Evolutionary conservation across 2,888 invertebrate species (phyloP).

Genomic region (Sturmia bella): DNA sequence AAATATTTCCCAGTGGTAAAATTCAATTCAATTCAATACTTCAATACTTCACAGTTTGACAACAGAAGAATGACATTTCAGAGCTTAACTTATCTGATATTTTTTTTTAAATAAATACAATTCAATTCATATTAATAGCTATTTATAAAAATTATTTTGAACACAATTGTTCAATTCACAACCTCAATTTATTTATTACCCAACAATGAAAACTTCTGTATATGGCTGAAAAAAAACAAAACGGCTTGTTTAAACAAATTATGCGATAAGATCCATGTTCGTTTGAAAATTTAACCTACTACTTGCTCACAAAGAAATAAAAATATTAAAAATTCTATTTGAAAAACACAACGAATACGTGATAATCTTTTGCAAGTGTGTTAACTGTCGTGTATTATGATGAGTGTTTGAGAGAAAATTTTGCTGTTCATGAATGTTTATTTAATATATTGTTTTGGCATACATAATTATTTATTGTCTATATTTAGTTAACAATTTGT

Average conservation of each 20-base stretch:
- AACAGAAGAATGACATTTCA: not conserved
- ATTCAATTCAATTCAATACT: conserved; percentile 31
- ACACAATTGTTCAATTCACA: not conserved
- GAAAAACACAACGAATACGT: conserved; percentile 54
- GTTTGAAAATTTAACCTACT: conserved; percentile 49
- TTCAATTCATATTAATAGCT: not conserved
- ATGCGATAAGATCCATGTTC: conserved; percentile 17
- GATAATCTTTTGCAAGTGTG: conserved; percentile 50
- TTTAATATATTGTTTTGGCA: conserved; percentile 37
- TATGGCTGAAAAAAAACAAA: too few relatives aligned
- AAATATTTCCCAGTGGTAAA: conserved; percentile 38
- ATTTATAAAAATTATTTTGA: conserved; percentile 12
- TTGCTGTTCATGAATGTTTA: conserved; percentile 37
- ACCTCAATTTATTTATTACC: too few relatives aligned
- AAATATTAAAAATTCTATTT: conserved; percentile 35
- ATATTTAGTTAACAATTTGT: conserved; percentile 66
- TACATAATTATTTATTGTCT: conserved; percentile 65
- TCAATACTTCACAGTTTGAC: conserved; percentile 12
- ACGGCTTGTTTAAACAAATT: not conserved
- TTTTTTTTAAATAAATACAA: conserved; percentile 22
- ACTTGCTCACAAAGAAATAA: conserved; percentile 34
- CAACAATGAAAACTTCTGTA: too few relatives aligned
- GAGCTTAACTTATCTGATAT: conserved; percentile 56
- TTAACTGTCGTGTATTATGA: not conserved
- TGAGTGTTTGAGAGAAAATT: conserved; percentile 17